Base-by-base conservation (phyloP, 1,140 invertebrate species). In the Monomorium pharaonis region DNA sequence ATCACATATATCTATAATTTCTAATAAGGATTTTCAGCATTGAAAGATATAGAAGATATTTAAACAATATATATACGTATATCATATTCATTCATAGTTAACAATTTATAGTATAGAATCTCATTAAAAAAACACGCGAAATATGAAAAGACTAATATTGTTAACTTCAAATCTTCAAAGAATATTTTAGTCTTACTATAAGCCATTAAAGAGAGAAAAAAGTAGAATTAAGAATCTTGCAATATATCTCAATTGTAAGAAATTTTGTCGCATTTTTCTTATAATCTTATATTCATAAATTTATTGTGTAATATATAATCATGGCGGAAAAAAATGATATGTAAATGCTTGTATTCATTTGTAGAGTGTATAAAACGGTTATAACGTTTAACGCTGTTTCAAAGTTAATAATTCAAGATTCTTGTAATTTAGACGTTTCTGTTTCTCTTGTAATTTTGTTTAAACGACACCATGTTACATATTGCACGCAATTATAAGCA, bases 281-380 rank as follows among this genome's bases (percentile, higher is more conserved):
- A 27, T 76, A 60, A 84, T 72, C 42, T 69, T 85, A 49, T 56
- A 37, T 67, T 72, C 63, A 47, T 86, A 78, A 67, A 88, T 88
- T 88, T 88, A 74, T 33, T 89, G n/a, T 89, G 74, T 72, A 89
- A 88, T 84, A 86, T 51, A 56, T 30, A n/a, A 76, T 18, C 10
- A 24, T 85, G 7, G 12, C 49, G 44, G 42, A 85, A 88, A 24
- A 49, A 80, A 88, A 24, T 51, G 18, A 51, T 51, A 51, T 63
- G 62, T 80, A 80, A 67, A 80, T 67, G 62, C 14, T n/a, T 76
- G 58, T 80, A 42, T 80, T 21, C 54, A 30, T 83, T 74, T 83
- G 5, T 70, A 81, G 24, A 51, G 33, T 69, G 44, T 49, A 33
- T 78, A 58, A 62, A 70, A 72, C 18, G 9, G n/a, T 14, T 72